Base-by-base conservation (phyloP, 2,113 vertebrate species). In the Brachyistius frenatus region DNA sequence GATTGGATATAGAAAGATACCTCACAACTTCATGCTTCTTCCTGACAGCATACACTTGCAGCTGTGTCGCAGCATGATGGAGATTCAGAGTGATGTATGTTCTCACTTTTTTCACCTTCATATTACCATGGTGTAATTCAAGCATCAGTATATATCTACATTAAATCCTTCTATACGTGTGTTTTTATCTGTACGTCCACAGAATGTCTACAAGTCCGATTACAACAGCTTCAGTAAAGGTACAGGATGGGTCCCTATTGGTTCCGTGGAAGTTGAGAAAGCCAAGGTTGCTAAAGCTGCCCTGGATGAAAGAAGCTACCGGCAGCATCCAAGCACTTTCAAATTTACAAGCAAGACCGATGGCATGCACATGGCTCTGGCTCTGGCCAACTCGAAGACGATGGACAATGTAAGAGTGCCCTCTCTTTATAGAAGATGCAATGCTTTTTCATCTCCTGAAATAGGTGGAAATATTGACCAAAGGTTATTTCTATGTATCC, bases 1-100 rank as follows among this genome's bases (percentile, higher is more conserved):
- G 3, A 0, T 89, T 49, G 94, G 98, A 71, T 99, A 99, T 92
- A 98, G 93, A 49, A 93, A 96, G 1, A 90, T 95, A 8, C 82
- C 96, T 5, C 96, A 97, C 91, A 93, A 78, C 49, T 98, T 96
- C 83, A 81, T 94, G 0, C 96, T 96, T 0, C 93, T 98, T 9
- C 96, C 98, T 0, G 98, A 98, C 58, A 95, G 96, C 85, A 66
- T 99, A 93, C 92, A 91, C 23, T 53, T 99, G 41, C 94, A 91
- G 35, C 94, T 91, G 54, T 93, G 95, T 1, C 97, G 93, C 85
- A 94, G 88, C 73, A 96, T 94, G 93, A 97, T 97, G 95, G 94
- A 96, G 47, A 96, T 98, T 76, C 97, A 99, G 91, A 99, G 97
- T 44, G 96, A 99, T 55, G 98, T 99, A 95, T 16, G 96, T 69